Evolutionary conservation across 2,888 invertebrate species (phyloP), one percentile per base, ranked within the genome.

Genomic region (Trissolcus brochymenae): DNA sequence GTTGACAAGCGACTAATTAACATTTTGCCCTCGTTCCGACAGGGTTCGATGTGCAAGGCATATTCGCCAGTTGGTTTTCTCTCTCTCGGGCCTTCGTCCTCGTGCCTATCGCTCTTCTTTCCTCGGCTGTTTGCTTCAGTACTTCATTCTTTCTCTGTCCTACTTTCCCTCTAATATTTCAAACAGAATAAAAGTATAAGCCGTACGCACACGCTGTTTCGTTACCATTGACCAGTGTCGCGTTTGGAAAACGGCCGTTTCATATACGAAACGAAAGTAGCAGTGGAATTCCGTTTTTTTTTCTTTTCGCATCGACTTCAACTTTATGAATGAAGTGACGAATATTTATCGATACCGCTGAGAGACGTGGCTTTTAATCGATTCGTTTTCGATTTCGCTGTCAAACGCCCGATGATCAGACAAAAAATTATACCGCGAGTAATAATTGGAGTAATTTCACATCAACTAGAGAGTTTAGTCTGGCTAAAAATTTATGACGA

Each of bases 141-240:
- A 51, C 73, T 61, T 77, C 29, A 56, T 68, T 80, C 73, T 76
- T 76, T 76, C 74, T 70, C 57, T 49, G 80, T 55, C 78, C 80
- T 76, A 80, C 80, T 80, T 80, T 80, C 79, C 68, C 74, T 72
- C 77, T 67, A 67, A 80, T 77, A 77, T 78, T 78, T 72, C 78
- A 74, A 76, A 64, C 68, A 40, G 65, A 78, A 72, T 65, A 78
- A 50, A 72, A 51, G 65, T 60, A 61, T 67, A 50, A 76, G 59
- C 29, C 57, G 53, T 72, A 64, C 46, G 51, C 57, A 65, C 56
- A 65, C 51, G 70, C 35, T 35, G 61, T 70, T 72, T 60, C 71
- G 61, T 49, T 51, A 65, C 55, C 65, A 60, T 35, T 59, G 59
- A 57, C 50, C 71, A 57, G 43, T 51, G 70, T 70, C 57, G 19